Evolutionary conservation across 1,140 invertebrate species (phyloP).

Genomic region (Polypedilum pembai): DNA sequence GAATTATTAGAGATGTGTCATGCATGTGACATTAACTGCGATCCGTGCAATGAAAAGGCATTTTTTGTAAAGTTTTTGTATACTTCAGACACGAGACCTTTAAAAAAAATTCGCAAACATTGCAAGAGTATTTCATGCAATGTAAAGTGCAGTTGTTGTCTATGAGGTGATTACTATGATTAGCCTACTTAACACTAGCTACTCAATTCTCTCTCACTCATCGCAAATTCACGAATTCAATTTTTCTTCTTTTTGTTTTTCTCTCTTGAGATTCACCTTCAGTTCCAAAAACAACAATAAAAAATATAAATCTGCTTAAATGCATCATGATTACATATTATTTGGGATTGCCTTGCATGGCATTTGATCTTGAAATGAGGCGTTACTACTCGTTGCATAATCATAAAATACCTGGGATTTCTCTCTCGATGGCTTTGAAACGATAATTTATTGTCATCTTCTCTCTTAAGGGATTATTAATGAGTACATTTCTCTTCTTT

Average conservation of each 20-base stretch:
- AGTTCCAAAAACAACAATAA: not conserved
- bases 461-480: too few species aligned
- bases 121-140: not conserved
- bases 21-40: not conserved
- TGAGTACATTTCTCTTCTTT: too few species aligned
- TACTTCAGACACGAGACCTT: not conserved
- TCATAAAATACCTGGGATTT: not conserved
- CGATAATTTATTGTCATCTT: too few species aligned
- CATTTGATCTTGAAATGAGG: slow-evolving; percentile 27
- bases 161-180: slow-evolving; percentile 21
- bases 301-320: not conserved
- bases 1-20: slow-evolving; percentile 18
- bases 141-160: slow-evolving; percentile 18
- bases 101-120: not conserved
- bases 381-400: not conserved
- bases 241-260: not conserved
- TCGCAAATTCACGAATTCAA: not conserved
- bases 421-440: too few species aligned
- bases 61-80: not conserved
- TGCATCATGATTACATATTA: not conserved
- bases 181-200: slow-evolving; percentile 1
- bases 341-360: slow-evolving; percentile 14
- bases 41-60: not conserved
- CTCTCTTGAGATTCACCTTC: not conserved
- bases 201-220: not conserved